Evolutionary conservation across 37 sponge, comb jelly and placozoan species (phyloP).

Genomic region (Halichondria panicea): DNA sequence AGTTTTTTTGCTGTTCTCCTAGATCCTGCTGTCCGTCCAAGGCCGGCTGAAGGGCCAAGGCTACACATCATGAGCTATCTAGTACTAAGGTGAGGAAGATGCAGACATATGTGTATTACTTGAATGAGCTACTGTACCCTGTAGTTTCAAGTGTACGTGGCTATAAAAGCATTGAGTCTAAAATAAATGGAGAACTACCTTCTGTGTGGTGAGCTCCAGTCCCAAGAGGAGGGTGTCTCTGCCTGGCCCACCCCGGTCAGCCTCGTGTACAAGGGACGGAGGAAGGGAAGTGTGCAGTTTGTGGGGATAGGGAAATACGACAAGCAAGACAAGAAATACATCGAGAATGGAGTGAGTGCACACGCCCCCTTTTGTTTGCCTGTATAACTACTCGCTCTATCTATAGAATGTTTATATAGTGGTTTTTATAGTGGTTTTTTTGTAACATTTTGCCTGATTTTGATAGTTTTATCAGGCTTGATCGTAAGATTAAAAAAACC

Average conservation of each 20-base stretch:
- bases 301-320: slow-evolving; percentile 50
- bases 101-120: too few relatives aligned
- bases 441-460: too few relatives aligned
- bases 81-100: too few relatives aligned
- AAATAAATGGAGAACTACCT: slow-evolving; percentile 73
- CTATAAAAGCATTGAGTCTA: not conserved
- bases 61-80: too few relatives aligned
- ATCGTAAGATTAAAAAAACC: too few relatives aligned
- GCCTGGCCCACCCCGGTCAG: not conserved
- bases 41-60: too few relatives aligned
- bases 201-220: slow-evolving; percentile 68
- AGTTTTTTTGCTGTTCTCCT: too few relatives aligned
- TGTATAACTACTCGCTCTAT: not conserved
- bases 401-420: not conserved
- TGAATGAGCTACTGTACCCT: too few relatives aligned
- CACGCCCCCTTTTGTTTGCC: not conserved
- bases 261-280: slow-evolving; percentile 69
- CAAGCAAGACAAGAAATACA: slow-evolving; percentile 15
- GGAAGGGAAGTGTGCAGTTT: slow-evolving; percentile 46
- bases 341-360: slow-evolving; percentile 49
- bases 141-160: too few relatives aligned
- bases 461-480: too few relatives aligned
- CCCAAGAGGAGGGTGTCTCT: not conserved
- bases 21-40: too few relatives aligned
- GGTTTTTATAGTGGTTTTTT: not conserved